Conservation (phyloP, 2,888 invertebrate genomes). For the Lasioglossum malachurum region DNA sequence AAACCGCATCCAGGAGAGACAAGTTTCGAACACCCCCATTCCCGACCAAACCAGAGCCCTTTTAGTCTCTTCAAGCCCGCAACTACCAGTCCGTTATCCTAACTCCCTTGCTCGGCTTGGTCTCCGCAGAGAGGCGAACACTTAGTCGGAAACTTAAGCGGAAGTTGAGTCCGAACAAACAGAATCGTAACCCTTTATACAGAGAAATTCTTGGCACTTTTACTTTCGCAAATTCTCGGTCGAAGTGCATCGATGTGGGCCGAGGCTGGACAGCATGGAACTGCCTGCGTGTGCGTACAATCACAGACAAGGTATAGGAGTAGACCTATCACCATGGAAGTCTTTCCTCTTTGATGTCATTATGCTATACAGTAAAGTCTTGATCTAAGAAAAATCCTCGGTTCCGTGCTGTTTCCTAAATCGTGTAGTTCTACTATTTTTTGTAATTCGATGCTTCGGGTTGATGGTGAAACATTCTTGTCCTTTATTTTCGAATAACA, state of each 20-base stretch:
- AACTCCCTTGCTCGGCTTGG: conserved; percentile 70
- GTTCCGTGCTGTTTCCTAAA: too few relatives aligned
- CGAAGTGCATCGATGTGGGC: not conserved
- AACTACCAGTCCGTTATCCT: conserved; percentile 71
- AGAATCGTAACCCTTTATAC: not conserved
- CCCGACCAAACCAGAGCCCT: conserved; percentile 61
- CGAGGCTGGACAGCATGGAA: not conserved
- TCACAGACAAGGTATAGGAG: too few relatives aligned
- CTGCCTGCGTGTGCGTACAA: not conserved
- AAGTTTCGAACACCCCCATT: conserved; percentile 71
- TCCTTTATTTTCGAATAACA: not conserved
- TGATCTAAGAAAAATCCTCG: too few relatives aligned
- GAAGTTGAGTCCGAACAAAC: conserved; percentile 54
- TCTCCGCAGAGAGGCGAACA: conserved; percentile 66
- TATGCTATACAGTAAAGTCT: too few relatives aligned
- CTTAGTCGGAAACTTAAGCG: conserved; percentile 70
- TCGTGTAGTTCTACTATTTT: too few relatives aligned
- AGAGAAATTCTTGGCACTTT: not conserved
- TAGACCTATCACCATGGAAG: too few relatives aligned
- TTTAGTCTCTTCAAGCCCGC: conserved; percentile 57
- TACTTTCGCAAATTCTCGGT: not conserved
- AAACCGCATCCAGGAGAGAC: conserved; percentile 74
- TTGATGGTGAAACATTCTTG: not conserved
- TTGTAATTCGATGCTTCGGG: not conserved
- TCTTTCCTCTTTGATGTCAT: too few relatives aligned